Base-by-base conservation (phyloP, 2,797 vertebrate genomes). In the Crypturellus tataupa region DNA sequence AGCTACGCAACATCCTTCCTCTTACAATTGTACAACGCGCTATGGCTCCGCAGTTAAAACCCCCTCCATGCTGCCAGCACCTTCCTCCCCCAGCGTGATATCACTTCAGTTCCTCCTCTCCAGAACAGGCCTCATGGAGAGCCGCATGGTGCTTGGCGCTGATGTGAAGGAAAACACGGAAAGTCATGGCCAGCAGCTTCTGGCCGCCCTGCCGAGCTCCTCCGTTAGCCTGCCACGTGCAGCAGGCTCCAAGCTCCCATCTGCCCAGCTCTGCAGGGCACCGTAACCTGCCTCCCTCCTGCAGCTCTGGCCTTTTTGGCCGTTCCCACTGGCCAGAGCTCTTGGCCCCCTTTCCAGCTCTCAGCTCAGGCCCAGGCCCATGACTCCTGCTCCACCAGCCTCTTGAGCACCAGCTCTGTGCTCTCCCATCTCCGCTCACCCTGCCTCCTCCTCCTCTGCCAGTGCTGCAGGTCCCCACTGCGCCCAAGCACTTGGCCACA, bases 221-320 rank as follows among this genome's bases (percentile, higher is more conserved):
- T 40, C 37, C 49, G 7, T 24, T 77, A 24, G 31, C 16, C 42
- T 23, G 31, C 44, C 31, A n/a, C 21, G 6, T 6, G 17, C 31
- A 80, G 68, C 53, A 85, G 80, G 59, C 63, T 69, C 51, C 71
- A 29, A 55, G 53, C 23, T 33, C 49, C 39, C 60, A 25, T 7
- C 21, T 44, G 19, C 24, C 21, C 64, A 10, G 9, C 8, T 53
- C 42, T 60, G 75, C 67, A 47, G 20, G n/a, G 18, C 49, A 40
- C 59, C 16, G 4, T 1, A 9, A 80, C 33, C 31, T 0, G 0
- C 31, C 17, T 1, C 4, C 21, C 53, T 80, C 51, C 29, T 2
- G 0, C 39, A 33, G 46, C 44, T 90, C 47, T 62, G 10, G 16
- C 21, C 29, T 76, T 49, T 69, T n/a, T 16, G 60, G 31, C 55